Evolutionary conservation across 1,140 invertebrate genomes (phyloP), one percentile per base, ranked within the genome.

Genomic region (Triops cancriformis): DNA sequence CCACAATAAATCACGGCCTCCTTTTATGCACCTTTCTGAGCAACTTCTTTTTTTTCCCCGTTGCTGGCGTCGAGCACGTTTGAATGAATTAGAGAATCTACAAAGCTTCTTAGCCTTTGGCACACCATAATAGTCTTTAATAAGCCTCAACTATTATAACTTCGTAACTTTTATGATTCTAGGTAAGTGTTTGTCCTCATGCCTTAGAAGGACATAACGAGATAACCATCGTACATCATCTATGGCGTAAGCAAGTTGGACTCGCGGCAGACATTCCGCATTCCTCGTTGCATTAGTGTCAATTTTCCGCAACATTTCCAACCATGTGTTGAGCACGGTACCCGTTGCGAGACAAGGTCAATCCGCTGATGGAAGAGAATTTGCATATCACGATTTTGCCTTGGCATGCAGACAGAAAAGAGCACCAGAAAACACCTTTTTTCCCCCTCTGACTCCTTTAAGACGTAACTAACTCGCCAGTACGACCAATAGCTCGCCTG

Each of bases 121-220:
- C 23, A 64, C 31, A 64, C 51, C 51, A 64, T 64, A 64, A 64
- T 64, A 64, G 51, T 23, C 51, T 23, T 64, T 64, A 64, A 64
- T 64, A 64, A 64, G 51, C 51, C 14, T 64, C 51, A 64, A 64
- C 51, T 64, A 64, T 23, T 64, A 64, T 64, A 64, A 64, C 51
- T 64, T 64, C 18, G 51, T 64, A 64, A 64, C 51, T 64, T 64
- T 64, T 64, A 64, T 18, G 51, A 23, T 23, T 64, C 23, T 18
- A 23, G 4, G 14, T 64, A 18, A 64, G 51, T 64, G 51, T 64
- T 64, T 64, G 51, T 64, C 14, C 51, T 37, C 31, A 4, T 18
- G n/a, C 51, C 51, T n/a, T 64, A 64, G 10, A 64, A 64, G 51
- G 51, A 23, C 51, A 64, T 64, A 18, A 64, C 51, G 18, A 64